phyloP scores from a whole-genome alignment of 2,888 invertebrate species.

The Tromatobia lineatoria region DNA sequence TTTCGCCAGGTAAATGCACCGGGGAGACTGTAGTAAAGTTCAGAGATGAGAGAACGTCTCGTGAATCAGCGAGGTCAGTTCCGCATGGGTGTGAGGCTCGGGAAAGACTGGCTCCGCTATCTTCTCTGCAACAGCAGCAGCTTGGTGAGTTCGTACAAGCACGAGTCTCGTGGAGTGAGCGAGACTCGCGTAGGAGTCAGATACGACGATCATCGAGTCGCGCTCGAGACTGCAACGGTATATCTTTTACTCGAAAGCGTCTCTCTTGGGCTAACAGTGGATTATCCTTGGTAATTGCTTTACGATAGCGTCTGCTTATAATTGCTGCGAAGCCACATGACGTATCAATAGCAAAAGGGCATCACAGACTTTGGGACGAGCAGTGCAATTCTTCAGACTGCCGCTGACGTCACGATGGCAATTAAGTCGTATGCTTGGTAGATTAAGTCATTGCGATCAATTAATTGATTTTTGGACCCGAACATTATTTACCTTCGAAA shows the following conservation, averaged over 20 bases:
- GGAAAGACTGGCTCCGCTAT: constrained; percentile 72
- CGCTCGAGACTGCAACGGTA: constrained; percentile 51
- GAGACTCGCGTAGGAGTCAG: constrained; percentile 62
- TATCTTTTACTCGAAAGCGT: constrained; percentile 31
- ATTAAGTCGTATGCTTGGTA: constrained; percentile 34
- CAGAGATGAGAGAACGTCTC: constrained; percentile 49
- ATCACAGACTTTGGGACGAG: not conserved
- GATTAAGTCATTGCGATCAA: constrained; percentile 33
- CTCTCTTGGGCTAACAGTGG: constrained; percentile 9
- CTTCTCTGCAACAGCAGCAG: constrained; percentile 41
- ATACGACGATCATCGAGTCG: constrained; percentile 46
- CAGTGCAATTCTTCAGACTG: not conserved
- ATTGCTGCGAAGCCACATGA: constrained; percentile 9
- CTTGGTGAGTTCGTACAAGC: constrained; percentile 27
- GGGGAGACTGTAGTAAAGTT: constrained; percentile 16
- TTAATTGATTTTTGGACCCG: not conserved
- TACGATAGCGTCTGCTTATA: constrained; percentile 24
- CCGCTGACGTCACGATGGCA: constrained; percentile 41
- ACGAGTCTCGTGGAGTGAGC: constrained; percentile 33
- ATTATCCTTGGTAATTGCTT: constrained; percentile 34
- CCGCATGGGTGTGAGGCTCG: constrained; percentile 72
- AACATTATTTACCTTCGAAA: not conserved
- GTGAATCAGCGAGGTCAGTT: constrained; percentile 73
- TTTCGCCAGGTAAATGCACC: not conserved
- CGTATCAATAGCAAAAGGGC: constrained; percentile 1